Evolutionary conservation across 2,888 invertebrate species (phyloP).

Genomic region (Acrobasis repandana): DNA sequence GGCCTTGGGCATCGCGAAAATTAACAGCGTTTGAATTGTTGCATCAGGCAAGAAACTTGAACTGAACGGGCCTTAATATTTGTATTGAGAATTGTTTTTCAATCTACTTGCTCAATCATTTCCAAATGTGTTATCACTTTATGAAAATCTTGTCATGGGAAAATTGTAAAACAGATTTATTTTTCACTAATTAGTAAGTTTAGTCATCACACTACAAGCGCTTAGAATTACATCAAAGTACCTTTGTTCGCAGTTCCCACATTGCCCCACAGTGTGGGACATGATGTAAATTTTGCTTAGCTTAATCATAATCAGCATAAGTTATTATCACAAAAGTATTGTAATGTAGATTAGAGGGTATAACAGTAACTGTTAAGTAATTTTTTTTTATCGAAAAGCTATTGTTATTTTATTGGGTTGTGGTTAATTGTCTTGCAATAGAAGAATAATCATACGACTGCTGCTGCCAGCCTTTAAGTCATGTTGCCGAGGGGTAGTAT

Average conservation of each 20-base stretch:
- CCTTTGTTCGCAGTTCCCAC: slow-evolving; percentile 45
- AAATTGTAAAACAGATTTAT: background rate
- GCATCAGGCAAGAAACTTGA: too few relatives aligned
- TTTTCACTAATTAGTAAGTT: background rate
- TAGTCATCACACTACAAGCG: slow-evolving; percentile 5
- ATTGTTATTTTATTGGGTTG: too few relatives aligned
- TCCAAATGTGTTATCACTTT: background rate
- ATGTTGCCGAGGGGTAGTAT: too few relatives aligned
- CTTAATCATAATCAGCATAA: slow-evolving; percentile 30
- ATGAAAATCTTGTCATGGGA: background rate
- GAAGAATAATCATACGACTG: too few relatives aligned
- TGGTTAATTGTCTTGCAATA: too few relatives aligned
- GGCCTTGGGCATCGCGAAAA: too few relatives aligned
- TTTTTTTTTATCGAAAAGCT: too few relatives aligned
- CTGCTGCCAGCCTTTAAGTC: too few relatives aligned
- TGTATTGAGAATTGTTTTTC: too few relatives aligned
- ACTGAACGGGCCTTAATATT: too few relatives aligned
- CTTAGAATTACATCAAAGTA: slow-evolving; percentile 25
- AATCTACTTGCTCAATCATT: too few relatives aligned
- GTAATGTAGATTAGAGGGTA: background rate
- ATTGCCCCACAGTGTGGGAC: slow-evolving; percentile 41
- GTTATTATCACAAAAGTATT: slow-evolving; percentile 24
- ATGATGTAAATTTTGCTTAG: slow-evolving; percentile 34
- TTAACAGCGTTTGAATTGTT: too few relatives aligned
- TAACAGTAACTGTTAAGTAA: background rate